These are phyloP conservation scores for Thomomys bottae DNA, from an alignment of 2,113 vertebrate genomes.

Conservation along the genomic window DNA sequence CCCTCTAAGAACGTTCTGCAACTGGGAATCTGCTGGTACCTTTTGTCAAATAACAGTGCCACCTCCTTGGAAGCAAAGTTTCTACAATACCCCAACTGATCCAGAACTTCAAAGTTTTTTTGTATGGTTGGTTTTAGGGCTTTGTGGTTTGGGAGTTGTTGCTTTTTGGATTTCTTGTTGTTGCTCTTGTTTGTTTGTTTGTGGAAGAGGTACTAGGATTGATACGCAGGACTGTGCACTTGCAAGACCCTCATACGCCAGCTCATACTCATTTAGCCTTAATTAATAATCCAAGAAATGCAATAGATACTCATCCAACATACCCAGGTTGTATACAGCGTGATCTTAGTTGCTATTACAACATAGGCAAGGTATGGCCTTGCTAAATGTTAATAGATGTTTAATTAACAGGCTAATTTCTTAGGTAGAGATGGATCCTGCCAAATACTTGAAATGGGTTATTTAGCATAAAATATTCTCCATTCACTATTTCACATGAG, in stretches of 20 bases:
- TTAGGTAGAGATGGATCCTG: background rate
- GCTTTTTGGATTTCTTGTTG: background rate
- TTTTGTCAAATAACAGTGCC: slow-evolving; percentile 49
- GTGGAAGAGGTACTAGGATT: background rate
- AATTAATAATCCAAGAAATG: background rate
- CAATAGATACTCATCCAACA: background rate
- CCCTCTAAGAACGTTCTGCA: slow-evolving; percentile 66
- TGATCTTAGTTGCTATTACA: background rate
- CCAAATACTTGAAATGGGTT: background rate
- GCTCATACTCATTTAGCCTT: background rate
- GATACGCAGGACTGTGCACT: too few species aligned
- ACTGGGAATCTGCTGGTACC: slow-evolving; percentile 58
- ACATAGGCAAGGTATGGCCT: background rate
- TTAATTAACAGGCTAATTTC: background rate
- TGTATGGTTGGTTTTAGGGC: too few species aligned
- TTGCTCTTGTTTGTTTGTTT: background rate
- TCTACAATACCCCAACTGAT: background rate
- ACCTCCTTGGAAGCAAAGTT: slow-evolving; percentile 9
- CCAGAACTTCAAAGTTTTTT: background rate
- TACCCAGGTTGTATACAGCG: background rate
- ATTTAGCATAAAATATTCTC: background rate
- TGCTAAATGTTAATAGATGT: background rate
- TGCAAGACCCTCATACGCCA: too few species aligned
- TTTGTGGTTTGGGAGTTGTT: too few species aligned
- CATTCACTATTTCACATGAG: background rate